phyloP scores from a whole-genome alignment of 37 sponge, comb jelly and placozoan species.

The Geodia barretti region DNA sequence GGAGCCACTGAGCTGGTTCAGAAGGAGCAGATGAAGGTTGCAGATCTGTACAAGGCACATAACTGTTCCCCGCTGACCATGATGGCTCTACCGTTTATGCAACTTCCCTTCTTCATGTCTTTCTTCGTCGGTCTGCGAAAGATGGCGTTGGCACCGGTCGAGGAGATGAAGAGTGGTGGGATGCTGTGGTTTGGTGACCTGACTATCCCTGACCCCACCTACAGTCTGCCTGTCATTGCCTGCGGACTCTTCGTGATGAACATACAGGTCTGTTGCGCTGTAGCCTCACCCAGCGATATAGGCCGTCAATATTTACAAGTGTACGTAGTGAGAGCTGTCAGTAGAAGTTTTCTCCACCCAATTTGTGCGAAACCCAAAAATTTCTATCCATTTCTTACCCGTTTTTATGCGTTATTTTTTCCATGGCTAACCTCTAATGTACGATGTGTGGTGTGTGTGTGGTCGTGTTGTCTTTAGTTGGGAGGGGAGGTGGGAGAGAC shows the following conservation, averaged over 20 bases:
- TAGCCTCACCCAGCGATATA: background rate
- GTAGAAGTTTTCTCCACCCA: too few relatives aligned
- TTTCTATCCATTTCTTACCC: too few relatives aligned
- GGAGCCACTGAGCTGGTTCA: constrained; percentile 50
- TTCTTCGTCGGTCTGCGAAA: constrained; percentile 73
- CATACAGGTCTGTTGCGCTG: constrained; percentile 60
- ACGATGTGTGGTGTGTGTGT: background rate
- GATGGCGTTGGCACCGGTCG: constrained; percentile 75
- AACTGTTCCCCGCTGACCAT: constrained; percentile 69
- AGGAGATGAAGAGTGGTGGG: constrained; percentile 79
- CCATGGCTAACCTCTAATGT: background rate
- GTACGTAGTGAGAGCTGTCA: too few relatives aligned
- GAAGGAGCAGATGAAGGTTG: constrained; percentile 23
- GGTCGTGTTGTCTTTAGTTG: constrained; percentile 34
- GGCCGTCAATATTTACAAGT: background rate
- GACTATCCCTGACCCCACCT: constrained; percentile 82
- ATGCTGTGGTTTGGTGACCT: constrained; percentile 84
- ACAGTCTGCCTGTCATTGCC: constrained; percentile 64
- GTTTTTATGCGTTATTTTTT: too few relatives aligned
- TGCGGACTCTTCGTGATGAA: constrained; percentile 51
- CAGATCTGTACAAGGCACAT: constrained; percentile 57
- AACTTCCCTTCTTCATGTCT: constrained; percentile 78
- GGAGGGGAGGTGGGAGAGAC: constrained; percentile 76
- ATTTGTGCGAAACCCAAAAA: too few relatives aligned
- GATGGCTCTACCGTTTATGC: constrained; percentile 58